Evolutionary conservation across 2,797 vertebrate species (phyloP).

Genomic region (Gadopsis marmoratus): DNA sequence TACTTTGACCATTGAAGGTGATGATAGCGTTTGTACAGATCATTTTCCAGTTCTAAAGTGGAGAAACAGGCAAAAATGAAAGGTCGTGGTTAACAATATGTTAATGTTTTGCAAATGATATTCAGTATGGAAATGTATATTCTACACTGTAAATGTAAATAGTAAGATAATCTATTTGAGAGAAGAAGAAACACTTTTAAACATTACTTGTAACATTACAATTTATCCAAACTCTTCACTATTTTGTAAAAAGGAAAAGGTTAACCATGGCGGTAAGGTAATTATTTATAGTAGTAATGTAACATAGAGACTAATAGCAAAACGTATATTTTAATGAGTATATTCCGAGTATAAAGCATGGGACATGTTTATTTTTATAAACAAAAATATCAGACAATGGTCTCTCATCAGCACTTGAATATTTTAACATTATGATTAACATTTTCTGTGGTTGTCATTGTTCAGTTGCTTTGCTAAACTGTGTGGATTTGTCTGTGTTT

Average conservation of each 20-base stretch:
- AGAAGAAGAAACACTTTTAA: slow-evolving; percentile 77
- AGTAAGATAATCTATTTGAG: slow-evolving; percentile 73
- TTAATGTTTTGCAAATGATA: slow-evolving; percentile 72
- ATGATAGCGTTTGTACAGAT: slow-evolving; percentile 68
- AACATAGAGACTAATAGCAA: slow-evolving; percentile 86
- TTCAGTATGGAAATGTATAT: slow-evolving; percentile 72
- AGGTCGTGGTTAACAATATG: slow-evolving; percentile 55
- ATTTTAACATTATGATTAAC: slow-evolving; percentile 68
- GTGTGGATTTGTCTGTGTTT: slow-evolving; percentile 77
- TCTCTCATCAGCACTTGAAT: slow-evolving; percentile 72
- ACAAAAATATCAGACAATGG: slow-evolving; percentile 72
- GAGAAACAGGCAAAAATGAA: slow-evolving; percentile 52
- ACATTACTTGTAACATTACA: slow-evolving; percentile 73
- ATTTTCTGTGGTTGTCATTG: slow-evolving; percentile 77
- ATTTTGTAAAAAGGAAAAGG: slow-evolving; percentile 81
- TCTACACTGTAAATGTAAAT: slow-evolving; percentile 80
- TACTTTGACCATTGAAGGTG: slow-evolving; percentile 49
- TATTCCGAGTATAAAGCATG: slow-evolving; percentile 85
- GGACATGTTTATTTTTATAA: slow-evolving; percentile 90
- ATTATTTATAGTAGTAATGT: slow-evolving; percentile 86
- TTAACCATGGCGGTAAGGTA: slow-evolving; percentile 76
- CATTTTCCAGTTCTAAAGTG: slow-evolving; percentile 53
- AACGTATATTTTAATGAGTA: slow-evolving; percentile 88
- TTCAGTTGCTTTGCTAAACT: slow-evolving; percentile 77
- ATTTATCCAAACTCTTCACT: slow-evolving; percentile 75